These are phyloP conservation scores for Hydractinia echinata DNA, from an alignment of 30 jellyfish, hydroid and myxozoan species.

Conservation along the genomic window DNA sequence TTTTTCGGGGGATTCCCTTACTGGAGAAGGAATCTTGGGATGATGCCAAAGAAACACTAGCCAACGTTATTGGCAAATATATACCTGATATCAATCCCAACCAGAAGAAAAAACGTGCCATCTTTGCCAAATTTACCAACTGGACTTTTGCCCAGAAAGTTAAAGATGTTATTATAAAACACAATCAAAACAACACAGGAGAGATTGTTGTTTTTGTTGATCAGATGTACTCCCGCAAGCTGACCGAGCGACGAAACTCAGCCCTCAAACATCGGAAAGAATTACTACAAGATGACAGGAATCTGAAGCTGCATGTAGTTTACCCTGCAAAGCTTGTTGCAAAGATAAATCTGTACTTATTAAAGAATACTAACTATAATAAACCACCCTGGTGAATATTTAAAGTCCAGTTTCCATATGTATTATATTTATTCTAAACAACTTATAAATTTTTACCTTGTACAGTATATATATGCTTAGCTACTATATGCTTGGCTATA, in stretches of 20 bases:
- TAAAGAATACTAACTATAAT: not conserved
- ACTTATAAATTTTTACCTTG: too few relatives aligned
- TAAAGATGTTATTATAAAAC: not conserved
- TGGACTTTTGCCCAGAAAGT: constrained; percentile 11
- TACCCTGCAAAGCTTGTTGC: not conserved
- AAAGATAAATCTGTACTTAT: not conserved
- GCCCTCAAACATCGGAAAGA: not conserved
- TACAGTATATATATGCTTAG: too few relatives aligned
- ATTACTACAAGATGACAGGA: not conserved
- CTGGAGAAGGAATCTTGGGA: constrained; percentile 9
- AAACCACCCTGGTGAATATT: too few relatives aligned
- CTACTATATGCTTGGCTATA: too few relatives aligned
- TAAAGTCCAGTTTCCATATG: too few relatives aligned
- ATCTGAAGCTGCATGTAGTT: not conserved
- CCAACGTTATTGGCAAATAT: not conserved
- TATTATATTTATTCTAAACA: too few relatives aligned
- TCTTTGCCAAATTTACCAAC: constrained; percentile 14
- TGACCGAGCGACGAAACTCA: not conserved
- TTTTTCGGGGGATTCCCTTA: not conserved
- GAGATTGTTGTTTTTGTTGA: not conserved
- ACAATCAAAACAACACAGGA: not conserved
- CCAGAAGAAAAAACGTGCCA: not conserved
- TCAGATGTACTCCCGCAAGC: not conserved
- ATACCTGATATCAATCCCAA: not conserved
- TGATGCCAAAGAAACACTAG: not conserved